A percentile compares a stretch with the other conserved stretches of the same genome.
Evolutionary conservation across 2,888 invertebrate species (phyloP).

Genomic region (Ypsolopha sequella): DNA sequence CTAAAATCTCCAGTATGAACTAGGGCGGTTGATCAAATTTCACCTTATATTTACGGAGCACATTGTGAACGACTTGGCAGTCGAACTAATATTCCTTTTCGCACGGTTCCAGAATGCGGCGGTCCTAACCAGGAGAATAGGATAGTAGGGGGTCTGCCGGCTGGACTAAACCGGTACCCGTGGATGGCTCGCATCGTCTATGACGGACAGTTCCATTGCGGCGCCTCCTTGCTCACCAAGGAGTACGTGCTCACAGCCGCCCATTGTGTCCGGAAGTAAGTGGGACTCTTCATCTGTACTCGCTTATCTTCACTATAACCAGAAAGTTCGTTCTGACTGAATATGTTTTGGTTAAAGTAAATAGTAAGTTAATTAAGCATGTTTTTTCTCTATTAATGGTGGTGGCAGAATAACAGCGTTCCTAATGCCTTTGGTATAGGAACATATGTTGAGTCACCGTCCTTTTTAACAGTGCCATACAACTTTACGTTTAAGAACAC

Average conservation of each 20-base stretch:
- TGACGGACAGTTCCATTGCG: conserved; percentile 91
- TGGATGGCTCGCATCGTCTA: conserved; percentile 91
- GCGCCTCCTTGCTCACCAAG: conserved; percentile 84
- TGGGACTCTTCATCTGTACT: conserved; percentile 8
- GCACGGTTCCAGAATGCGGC: conserved; percentile 76
- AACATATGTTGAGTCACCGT: no score
- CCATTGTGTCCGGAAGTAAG: conserved; percentile 85
- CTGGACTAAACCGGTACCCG: conserved; percentile 86
- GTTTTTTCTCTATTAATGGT: no score
- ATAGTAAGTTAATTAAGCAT: no score
- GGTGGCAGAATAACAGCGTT: no score
- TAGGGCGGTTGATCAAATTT: no score
- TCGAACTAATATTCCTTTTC: background rate
- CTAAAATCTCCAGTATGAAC: no score
- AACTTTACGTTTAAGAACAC: no score
- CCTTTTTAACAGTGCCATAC: no score
- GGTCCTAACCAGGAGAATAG: conserved; percentile 87
- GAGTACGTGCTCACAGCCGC: conserved; percentile 90
- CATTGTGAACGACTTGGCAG: background rate
- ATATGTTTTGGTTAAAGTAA: no score
- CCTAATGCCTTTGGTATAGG: no score
- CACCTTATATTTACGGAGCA: background rate
- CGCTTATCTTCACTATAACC: no score
- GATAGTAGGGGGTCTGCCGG: conserved; percentile 87
- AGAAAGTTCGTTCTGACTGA: no score